Conservation (phyloP, 2,113 vertebrate genomes). For the Bubo blakistoni region DNA sequence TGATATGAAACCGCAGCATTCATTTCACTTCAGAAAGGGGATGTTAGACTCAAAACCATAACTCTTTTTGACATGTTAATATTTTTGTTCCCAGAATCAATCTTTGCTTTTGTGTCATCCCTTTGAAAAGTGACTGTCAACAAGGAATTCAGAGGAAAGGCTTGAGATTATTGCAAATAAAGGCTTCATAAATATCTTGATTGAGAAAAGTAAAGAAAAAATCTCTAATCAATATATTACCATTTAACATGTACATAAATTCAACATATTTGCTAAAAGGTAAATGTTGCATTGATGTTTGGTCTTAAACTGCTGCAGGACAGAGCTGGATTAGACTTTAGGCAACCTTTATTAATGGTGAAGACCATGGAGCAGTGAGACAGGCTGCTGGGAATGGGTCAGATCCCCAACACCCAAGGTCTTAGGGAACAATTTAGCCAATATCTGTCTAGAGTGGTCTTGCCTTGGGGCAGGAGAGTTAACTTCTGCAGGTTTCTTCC, state of each 20-base stretch:
- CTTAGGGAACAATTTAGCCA: not conserved
- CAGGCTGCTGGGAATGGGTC: not conserved
- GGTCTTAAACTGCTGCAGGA: not conserved
- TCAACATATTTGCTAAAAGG: not conserved
- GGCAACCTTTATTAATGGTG: not conserved
- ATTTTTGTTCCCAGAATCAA: not conserved
- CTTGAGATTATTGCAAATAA: not conserved
- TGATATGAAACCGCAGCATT: not conserved
- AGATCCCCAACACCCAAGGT: rapidly evolving
- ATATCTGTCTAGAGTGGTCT: not conserved
- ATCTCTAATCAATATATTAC: not conserved
- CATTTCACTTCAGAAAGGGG: not conserved
- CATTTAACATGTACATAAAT: not conserved
- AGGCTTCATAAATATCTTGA: not conserved
- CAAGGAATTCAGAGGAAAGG: not conserved
- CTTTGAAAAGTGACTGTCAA: not conserved
- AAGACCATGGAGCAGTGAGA: rapidly evolving
- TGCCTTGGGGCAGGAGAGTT: not conserved
- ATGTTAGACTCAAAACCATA: not conserved
- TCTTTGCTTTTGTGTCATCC: not conserved
- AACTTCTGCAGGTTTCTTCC: not conserved
- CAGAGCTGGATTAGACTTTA: not conserved
- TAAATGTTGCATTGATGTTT: not conserved
- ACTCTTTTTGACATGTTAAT: not conserved
- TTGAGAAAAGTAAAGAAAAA: not conserved